Percentiles rank a stretch among this genome's conserved stretches.
phyloP scores from a whole-genome alignment of 2,797 vertebrate genomes.

The Gadopsis marmoratus region DNA sequence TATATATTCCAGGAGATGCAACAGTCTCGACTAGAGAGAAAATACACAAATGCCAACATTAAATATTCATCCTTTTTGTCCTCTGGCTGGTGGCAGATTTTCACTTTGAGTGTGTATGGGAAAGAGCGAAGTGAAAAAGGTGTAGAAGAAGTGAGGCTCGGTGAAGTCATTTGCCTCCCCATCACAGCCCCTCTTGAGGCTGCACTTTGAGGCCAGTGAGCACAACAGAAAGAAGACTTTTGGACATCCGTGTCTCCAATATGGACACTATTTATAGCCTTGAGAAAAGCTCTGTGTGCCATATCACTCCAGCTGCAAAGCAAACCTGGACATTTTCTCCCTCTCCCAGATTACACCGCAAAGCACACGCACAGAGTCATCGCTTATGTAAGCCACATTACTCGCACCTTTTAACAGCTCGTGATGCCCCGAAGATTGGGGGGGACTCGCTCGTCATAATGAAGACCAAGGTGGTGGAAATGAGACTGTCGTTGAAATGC shows the following conservation, averaged over 20 bases:
- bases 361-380: constrained; percentile 33
- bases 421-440: constrained; percentile 18
- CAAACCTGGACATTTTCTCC: constrained; percentile 48
- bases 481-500: constrained; percentile 73
- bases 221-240: constrained; percentile 51
- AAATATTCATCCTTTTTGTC: constrained; percentile 75
- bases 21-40: constrained; percentile 43
- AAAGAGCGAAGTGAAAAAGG: constrained; percentile 47
- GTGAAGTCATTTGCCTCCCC: constrained; percentile 49
- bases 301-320: constrained; percentile 49
- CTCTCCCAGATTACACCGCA: constrained; percentile 42
- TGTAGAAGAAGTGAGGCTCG: constrained; percentile 31
- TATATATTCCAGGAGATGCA: constrained; percentile 68
- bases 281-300: constrained; percentile 60
- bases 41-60: constrained; percentile 62
- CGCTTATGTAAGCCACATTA: constrained; percentile 71
- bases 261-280: constrained; percentile 78
- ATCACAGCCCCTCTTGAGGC: constrained; percentile 48
- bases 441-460: constrained; percentile 29
- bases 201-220: constrained; percentile 53
- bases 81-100: constrained; percentile 42
- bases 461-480: constrained; percentile 56
- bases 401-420: constrained; percentile 60
- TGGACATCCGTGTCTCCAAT: constrained; percentile 60
- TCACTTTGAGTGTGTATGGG: constrained; percentile 39